Conservation (phyloP, 2,797 vertebrate species). For the Sebastiscus tertius region DNA sequence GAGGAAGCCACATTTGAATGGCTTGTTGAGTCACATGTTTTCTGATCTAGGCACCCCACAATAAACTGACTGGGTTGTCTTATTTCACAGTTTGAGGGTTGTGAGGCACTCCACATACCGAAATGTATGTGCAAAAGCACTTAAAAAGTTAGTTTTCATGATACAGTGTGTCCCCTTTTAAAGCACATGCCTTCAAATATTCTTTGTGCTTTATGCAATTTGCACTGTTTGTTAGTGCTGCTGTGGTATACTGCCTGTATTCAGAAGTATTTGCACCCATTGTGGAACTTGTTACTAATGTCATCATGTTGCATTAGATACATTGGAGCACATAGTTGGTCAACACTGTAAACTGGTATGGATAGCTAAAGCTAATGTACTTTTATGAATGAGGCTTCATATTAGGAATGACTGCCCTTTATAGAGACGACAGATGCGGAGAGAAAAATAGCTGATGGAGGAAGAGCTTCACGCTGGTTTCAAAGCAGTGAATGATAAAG, state of each 20-base stretch:
- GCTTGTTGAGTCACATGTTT: no score
- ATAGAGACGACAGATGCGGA: not conserved
- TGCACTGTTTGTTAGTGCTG: no score
- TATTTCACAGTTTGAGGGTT: no score
- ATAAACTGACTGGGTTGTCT: not conserved
- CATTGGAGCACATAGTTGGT: not conserved
- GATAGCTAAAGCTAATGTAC: not conserved
- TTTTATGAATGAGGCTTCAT: not conserved
- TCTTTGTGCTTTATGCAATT: not conserved
- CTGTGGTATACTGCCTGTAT: not conserved
- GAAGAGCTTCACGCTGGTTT: not conserved
- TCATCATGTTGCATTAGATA: not conserved
- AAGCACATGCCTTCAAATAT: not conserved
- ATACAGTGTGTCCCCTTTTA: not conserved
- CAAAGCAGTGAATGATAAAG: not conserved
- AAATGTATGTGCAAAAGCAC: no score
- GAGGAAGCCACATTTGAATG: no score
- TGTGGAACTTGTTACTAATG: not conserved
- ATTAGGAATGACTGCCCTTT: not conserved
- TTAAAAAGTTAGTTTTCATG: no score
- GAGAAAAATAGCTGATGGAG: not conserved
- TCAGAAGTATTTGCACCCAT: not conserved
- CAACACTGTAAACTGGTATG: not conserved
- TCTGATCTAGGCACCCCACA: accelerated
- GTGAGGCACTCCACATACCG: no score